Evolutionary conservation across 2,797 vertebrate genomes (phyloP), one percentile per base, ranked within the genome.

Genomic region (Sebastiscus tertius): DNA sequence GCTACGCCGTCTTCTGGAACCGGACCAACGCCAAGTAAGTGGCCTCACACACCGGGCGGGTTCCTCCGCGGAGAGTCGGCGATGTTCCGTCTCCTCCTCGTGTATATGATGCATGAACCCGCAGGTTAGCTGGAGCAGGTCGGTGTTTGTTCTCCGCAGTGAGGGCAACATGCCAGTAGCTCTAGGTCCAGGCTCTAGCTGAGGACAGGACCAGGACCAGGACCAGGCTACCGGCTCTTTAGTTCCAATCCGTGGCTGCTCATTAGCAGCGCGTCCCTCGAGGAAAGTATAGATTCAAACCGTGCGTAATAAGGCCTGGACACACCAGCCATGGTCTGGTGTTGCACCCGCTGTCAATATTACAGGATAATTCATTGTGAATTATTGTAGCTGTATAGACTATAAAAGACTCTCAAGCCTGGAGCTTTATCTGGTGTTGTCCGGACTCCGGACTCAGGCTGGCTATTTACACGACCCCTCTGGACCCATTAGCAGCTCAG

Each of bases 1-100:
- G 98, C 95, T 99, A 98, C 93, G 98, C 98, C 75, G 98, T 99
- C 94, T 99, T 97, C 96, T 99, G 98, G 98, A 99, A 99, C 97
- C 97, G 97, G 94, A 97, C 96, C 96, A 99, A 99, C 95, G 96
- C 97, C 95, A 98, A 97, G 98, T 99, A 97, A 97, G 97, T 90
- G 77, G 52, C 84, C 81, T 79, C 65, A 56, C 71, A 56, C 71
- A 56, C 65, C 71, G 77, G 78, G 69, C 77, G 58, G 79, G 79
- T 27, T 67, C 75, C 56, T 9, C 82, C 69, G 81, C 74, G 81
- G 77, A 83, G 68, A 42, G 67, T 39, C 78, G 82, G 75, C 49
- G 72, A 58, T 72, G 86, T 72, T 62, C 76, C 68, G 24, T 39
- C 70, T 61, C 74, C 55, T 36, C 5, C 16, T 5, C 31, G 60